Evolutionary conservation across 2,888 invertebrate genomes (phyloP).

Genomic region (Phania funesta): DNA sequence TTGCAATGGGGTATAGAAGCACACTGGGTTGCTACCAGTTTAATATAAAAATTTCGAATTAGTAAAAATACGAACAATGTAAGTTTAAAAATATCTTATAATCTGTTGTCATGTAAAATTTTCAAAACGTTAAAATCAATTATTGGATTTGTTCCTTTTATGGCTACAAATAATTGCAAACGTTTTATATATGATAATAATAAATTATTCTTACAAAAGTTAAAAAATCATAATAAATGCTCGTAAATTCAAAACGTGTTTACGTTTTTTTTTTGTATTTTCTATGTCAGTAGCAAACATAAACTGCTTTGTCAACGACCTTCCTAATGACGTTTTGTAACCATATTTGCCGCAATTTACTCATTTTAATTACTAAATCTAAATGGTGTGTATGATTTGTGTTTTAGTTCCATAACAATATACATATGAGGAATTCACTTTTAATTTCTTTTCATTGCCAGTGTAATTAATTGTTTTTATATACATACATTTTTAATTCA

Average conservation of each 20-base stretch:
- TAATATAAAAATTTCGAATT: too few species aligned
- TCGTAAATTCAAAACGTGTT: conserved; percentile 61
- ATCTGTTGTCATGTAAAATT: not conserved
- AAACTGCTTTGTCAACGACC: conserved; percentile 67
- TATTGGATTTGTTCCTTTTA: conserved; percentile 57
- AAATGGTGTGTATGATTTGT: conserved; percentile 51
- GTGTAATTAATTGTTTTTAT: conserved; percentile 55
- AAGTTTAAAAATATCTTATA: not conserved
- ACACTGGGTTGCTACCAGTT: too few species aligned
- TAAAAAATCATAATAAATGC: conserved; percentile 24
- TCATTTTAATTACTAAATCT: conserved; percentile 65
- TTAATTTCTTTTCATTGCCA: conserved; percentile 78
- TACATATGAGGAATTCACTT: conserved; percentile 72
- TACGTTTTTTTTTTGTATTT: conserved; percentile 15
- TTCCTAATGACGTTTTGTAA: conserved; percentile 65
- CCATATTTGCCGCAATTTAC: conserved; percentile 69
- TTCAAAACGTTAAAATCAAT: conserved; percentile 26
- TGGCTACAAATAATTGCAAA: conserved; percentile 43
- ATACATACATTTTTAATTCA: conserved; percentile 18
- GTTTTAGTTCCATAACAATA: conserved; percentile 62
- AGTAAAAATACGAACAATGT: not conserved
- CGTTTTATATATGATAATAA: conserved; percentile 44
- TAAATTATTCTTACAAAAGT: conserved; percentile 53
- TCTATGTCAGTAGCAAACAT: conserved; percentile 59
- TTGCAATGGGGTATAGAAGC: too few species aligned